Conservation (phyloP, 2,797 vertebrate species). For the Leuciscus waleckii region DNA sequence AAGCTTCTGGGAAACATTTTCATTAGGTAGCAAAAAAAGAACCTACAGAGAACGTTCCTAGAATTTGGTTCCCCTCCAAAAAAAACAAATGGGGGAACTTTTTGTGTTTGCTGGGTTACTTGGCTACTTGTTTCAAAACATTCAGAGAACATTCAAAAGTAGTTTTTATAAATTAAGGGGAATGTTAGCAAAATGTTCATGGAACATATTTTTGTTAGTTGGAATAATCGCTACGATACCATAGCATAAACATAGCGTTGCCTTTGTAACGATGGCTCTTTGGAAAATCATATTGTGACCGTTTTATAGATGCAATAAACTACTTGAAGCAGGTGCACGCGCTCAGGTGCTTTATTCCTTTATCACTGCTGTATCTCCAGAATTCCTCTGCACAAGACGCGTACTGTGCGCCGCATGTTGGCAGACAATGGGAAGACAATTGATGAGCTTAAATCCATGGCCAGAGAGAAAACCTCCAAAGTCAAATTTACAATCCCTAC, state of each 20-base stretch:
- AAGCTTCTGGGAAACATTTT: too few species aligned
- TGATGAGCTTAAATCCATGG: conserved; percentile 69
- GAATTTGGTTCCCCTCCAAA: too few species aligned
- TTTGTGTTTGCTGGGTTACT: too few species aligned
- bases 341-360: background rate
- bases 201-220: background rate
- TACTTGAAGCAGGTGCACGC: background rate
- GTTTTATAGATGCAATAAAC: background rate
- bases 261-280: background rate
- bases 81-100: too few species aligned
- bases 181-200: too few species aligned
- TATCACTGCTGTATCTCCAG: conserved; percentile 63
- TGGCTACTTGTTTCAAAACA: too few species aligned
- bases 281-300: background rate
- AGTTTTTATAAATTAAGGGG: too few species aligned
- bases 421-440: conserved; percentile 72
- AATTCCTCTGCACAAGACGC: conserved; percentile 79
- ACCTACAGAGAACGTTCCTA: too few species aligned
- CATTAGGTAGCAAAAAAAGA: too few species aligned
- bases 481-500: background rate
- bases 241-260: background rate
- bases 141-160: too few species aligned
- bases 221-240: background rate
- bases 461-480: conserved; percentile 24
- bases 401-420: conserved; percentile 69